phyloP scores from a whole-genome alignment of 92 coral and sea anemone genomes.

The Hydrozoanthus gracilis region DNA sequence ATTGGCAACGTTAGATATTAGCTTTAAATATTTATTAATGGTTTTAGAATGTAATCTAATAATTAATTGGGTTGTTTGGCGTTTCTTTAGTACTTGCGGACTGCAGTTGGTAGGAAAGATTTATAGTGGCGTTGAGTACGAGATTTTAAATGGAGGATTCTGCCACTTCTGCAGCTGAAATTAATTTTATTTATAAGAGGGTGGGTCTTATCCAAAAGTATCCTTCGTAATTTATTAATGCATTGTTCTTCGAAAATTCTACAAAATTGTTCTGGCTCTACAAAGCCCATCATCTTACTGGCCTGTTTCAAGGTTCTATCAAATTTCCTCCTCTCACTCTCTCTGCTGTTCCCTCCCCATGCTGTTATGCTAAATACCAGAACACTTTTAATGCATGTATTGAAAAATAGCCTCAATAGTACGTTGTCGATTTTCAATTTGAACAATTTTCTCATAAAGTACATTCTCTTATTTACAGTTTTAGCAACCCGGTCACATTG shows the following conservation, averaged over 20 bases:
- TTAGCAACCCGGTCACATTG: too few species aligned
- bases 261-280: background rate
- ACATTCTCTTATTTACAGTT: background rate
- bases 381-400: background rate
- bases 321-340: background rate
- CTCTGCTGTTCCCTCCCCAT: background rate
- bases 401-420: background rate
- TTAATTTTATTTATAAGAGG: background rate
- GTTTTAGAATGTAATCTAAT: background rate
- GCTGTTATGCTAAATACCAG: background rate
- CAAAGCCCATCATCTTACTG: background rate
- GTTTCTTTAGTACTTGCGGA: slow-evolving; percentile 9
- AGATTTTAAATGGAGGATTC: background rate
- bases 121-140: slow-evolving; percentile 1
- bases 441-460: background rate
- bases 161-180: background rate
- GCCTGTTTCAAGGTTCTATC: background rate
- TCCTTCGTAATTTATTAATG: too few species aligned
- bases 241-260: background rate
- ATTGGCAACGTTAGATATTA: slow-evolving; percentile 7
- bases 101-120: slow-evolving; percentile 14
- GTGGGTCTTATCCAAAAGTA: background rate
- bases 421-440: background rate
- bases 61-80: background rate
- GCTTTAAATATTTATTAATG: slow-evolving; percentile 1